Percentiles rank a stretch among this genome's conserved stretches.
Conservation (phyloP, 2,113 vertebrate genomes). For the Psittacula cyanocephala region DNA sequence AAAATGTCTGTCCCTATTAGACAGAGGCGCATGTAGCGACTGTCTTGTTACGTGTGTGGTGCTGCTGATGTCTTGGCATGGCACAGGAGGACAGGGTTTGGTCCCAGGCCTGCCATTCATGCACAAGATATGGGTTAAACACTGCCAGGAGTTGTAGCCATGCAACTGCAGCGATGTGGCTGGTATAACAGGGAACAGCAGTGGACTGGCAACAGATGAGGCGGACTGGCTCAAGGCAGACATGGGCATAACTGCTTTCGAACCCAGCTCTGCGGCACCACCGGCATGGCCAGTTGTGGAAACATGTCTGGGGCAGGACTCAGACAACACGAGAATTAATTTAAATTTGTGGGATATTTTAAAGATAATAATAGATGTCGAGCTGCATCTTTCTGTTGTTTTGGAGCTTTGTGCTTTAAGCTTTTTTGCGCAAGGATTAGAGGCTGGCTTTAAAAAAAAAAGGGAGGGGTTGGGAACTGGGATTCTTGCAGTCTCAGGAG, state of each 20-base stretch:
- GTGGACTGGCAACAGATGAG: background rate
- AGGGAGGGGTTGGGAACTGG: background rate
- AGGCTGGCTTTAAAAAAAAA: background rate
- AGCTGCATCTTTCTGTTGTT: conserved; percentile 39
- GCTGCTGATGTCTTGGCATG: background rate
- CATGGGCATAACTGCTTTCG: background rate
- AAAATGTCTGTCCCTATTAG: fast-evolving
- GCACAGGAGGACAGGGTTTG: background rate
- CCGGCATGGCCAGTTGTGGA: background rate
- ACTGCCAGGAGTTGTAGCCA: background rate
- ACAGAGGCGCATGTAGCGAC: fast-evolving
- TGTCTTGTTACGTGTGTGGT: fast-evolving
- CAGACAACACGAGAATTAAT: background rate
- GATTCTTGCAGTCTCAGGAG: conserved; percentile 43
- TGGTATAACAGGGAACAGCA: background rate
- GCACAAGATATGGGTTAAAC: fast-evolving
- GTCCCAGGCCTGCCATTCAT: background rate
- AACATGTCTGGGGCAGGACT: background rate
- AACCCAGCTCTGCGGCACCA: fast-evolving
- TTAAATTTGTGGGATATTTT: conserved; percentile 1
- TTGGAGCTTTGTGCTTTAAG: conserved; percentile 43
- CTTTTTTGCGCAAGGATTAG: conserved; percentile 51
- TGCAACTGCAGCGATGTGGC: background rate
- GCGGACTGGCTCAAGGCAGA: background rate
- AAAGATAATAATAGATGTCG: conserved; percentile 22